Evolutionary conservation across 2,888 invertebrate genomes (phyloP).

Genomic region (Calephelis perditalis): DNA sequence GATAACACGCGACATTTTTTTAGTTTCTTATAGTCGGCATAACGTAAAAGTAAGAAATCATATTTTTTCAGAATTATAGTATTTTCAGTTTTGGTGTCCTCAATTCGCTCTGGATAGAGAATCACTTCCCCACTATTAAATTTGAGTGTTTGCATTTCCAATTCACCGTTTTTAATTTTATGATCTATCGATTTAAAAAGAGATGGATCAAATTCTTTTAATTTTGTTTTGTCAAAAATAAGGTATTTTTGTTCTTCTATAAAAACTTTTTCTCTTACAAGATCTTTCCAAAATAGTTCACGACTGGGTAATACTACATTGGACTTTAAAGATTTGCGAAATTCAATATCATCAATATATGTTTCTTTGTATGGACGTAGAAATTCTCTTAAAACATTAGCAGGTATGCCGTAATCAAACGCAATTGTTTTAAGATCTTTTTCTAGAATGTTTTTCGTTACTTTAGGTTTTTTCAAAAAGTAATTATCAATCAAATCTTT

Average conservation of each 20-base stretch:
- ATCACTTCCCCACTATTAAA: neutral
- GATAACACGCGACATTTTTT: constrained; percentile 8
- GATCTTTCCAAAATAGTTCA: constrained; percentile 11
- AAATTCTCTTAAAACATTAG: constrained; percentile 3
- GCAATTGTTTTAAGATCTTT: constrained; percentile 9
- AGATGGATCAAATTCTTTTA: constrained; percentile 14
- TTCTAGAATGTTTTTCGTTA: constrained; percentile 6
- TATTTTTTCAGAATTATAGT: constrained; percentile 6
- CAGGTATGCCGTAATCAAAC: constrained; percentile 14
- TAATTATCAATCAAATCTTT: constrained; percentile 8
- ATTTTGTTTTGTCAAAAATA: constrained; percentile 8
- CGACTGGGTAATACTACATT: constrained; percentile 6
- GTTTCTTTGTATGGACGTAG: constrained; percentile 7
- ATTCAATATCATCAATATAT: constrained; percentile 1
- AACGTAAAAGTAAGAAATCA: neutral
- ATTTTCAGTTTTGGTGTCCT: constrained; percentile 6
- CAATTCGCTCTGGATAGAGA: neutral
- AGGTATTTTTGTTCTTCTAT: constrained; percentile 12
- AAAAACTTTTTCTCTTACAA: constrained; percentile 11
- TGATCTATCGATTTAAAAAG: neutral
- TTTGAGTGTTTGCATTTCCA: neutral
- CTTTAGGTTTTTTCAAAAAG: constrained; percentile 7
- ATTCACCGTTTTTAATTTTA: neutral
- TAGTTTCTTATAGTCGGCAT: neutral
- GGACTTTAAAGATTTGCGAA: constrained; percentile 6